Base-by-base conservation (phyloP, 2,113 vertebrate species). In the Hucho hucho region DNA sequence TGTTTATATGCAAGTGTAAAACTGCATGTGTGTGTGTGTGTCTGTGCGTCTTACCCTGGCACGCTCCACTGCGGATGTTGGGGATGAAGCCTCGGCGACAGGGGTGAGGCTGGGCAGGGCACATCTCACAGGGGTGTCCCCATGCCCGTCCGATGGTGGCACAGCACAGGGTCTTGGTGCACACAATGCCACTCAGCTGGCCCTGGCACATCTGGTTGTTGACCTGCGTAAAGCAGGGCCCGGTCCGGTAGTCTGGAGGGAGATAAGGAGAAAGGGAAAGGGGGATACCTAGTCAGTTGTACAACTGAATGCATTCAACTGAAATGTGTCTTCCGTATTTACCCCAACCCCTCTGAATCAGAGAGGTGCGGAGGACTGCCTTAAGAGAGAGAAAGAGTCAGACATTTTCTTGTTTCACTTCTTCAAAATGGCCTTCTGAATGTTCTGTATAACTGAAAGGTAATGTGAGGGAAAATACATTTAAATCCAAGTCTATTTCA, bases 131-230 rank as follows among this genome's bases (percentile, higher is more conserved):
- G 0, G 98, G 98, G 84, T 99, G 98, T 22, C 97, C 98, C 98
- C 98, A 99, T 0, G 98, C 98, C 18, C 97, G 92, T 0, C 98
- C 97, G 12, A 98, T 97, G 84, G 97, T 99, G 58, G 98, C 98
- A 4, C 98, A 99, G 86, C 98, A 99, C 76, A 99, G 94, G 0
- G 97, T 99, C 90, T 99, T 99, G 61, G 98, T 99, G 92, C 98
- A 99, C 56, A 99, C 96, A 0, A 98, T 98, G 49, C 98, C 98
- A 0, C 96, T 99, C 74, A 99, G 94, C 76, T 99, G 98, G n/a
- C 97, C 97, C 81, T 99, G 98, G 87, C 98, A 99, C 97, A 99
- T 98, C 92, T 99, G 98, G 91, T 99, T 98, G 85, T 93, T 98
- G 72, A 99, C 96, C 88, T 98, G 97, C 68, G 95, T 97, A 85